Base-by-base conservation (phyloP, 2,113 vertebrate genomes). In the Bubo blakistoni region DNA sequence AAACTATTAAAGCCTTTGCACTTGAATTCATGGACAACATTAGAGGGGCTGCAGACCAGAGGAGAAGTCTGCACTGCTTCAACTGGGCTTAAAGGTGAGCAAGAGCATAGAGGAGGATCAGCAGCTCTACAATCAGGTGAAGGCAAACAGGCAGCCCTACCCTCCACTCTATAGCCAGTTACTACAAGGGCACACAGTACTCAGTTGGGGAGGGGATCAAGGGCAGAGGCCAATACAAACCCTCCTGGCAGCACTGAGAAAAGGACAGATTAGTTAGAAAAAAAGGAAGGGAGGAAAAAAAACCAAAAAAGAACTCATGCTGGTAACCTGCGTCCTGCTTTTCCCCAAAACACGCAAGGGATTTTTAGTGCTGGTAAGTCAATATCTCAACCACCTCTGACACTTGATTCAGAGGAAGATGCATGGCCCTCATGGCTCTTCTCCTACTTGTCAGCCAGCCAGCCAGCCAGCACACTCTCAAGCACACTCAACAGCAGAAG, bases 1-100 rank as follows among this genome's bases (percentile, higher is more conserved):
- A 73, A 97, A 86, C 89, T 90, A 92, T 95, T 97, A 88, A 85
- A 92, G 79, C 88, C 81, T 88, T 72, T 54, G 54, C 67, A 49
- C 87, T 57, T 62, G 66, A 83, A 94, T 65, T 92, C 84, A 63
- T 13, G 7, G 73, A 61, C 85, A 81, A 20, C 16, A 9, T 87
- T 51, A 62, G 51, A 52, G 62, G 25, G n/a, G 49, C 73, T 70
- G 2, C 8, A 2, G 88, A 81, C 8, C 80, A 42, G 44, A 46
- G 32, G 42, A 95, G 85, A 87, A 78, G 83, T 25, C 92, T 95
- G 93, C 3, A 7, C 59, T 95, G 92, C 69, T 38, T 84, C 77
- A 91, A 13, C 1, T 0, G 3, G 42, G 40, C 52, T 93, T 61
- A 46, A 49, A 78, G 34, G 38, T 42, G 29, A 61, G 36, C 65